A percentile compares a stretch with the other conserved stretches of the same genome.
Evolutionary conservation across 2,113 vertebrate species (phyloP).

Genomic region (Alethe diademata): DNA sequence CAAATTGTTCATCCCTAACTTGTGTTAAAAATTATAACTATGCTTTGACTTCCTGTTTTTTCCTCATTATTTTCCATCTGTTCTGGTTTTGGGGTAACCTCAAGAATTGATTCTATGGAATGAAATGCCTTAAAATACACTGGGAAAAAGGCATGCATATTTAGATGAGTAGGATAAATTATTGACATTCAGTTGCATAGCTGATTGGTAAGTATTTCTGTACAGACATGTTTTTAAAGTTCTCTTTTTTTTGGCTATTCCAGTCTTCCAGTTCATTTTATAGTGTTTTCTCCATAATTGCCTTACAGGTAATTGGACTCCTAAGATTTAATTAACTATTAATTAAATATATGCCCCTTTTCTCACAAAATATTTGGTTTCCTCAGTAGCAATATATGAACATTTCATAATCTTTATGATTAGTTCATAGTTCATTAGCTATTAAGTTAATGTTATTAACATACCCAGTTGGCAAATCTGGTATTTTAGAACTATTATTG

Average conservation of each 20-base stretch:
- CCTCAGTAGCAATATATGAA: background rate
- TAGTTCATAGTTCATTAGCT: background rate
- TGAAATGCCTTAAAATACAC: slow-evolving; percentile 7
- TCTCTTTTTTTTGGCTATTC: background rate
- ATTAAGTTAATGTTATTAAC: background rate
- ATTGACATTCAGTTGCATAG: background rate
- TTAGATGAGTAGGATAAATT: slow-evolving; percentile 14
- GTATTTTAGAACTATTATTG: background rate
- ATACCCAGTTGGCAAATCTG: background rate
- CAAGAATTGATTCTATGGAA: background rate
- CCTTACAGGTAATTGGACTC: background rate
- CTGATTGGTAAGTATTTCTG: background rate
- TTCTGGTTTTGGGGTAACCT: slow-evolving; percentile 15
- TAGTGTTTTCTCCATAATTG: background rate
- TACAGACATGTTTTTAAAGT: background rate
- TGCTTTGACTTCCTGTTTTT: slow-evolving; percentile 20
- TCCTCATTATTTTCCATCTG: slow-evolving; percentile 49
- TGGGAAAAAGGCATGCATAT: background rate
- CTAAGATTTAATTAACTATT: slow-evolving; percentile 36
- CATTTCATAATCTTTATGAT: background rate
- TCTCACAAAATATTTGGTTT: background rate
- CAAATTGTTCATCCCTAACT: slow-evolving; percentile 7
- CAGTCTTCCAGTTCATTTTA: background rate
- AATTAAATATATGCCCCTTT: slow-evolving; percentile 13
- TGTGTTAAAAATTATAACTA: slow-evolving; percentile 3